phyloP scores from a whole-genome alignment of 2,113 vertebrate genomes.

The Pachypanchax playfairii region DNA sequence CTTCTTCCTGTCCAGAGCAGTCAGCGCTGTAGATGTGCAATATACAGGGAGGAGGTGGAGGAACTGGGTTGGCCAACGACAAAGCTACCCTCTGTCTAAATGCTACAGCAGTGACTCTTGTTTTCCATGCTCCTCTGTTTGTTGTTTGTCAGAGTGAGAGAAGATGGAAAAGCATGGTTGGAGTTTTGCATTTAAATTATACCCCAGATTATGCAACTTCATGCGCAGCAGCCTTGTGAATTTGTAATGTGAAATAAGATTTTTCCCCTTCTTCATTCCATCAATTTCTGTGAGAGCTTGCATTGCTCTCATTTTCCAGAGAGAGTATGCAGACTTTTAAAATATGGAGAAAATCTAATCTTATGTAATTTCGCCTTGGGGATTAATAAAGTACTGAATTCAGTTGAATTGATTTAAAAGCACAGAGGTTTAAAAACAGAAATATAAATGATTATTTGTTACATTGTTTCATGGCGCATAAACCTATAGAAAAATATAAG shows the following conservation, averaged over 20 bases:
- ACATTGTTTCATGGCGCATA: too few relatives aligned
- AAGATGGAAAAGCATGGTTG: conserved; percentile 24
- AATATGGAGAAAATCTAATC: neutral
- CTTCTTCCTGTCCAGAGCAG: conserved; percentile 38
- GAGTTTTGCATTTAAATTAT: conserved; percentile 69
- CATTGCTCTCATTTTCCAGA: conserved; percentile 20
- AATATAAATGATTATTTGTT: too few relatives aligned
- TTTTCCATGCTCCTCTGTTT: conserved; percentile 52
- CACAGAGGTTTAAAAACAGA: too few relatives aligned
- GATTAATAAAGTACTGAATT: too few relatives aligned
- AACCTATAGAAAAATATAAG: too few relatives aligned
- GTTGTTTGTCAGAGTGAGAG: conserved; percentile 27
- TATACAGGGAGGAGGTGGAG: conserved; percentile 60
- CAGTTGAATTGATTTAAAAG: too few relatives aligned
- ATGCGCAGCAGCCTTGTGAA: conserved; percentile 42
- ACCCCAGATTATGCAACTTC: conserved; percentile 56
- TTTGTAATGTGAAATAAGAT: conserved; percentile 52
- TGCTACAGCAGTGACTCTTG: conserved; percentile 59
- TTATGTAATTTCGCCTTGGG: too few relatives aligned
- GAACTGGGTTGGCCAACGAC: conserved; percentile 40
- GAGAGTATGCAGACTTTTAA: neutral
- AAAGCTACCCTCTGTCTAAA: conserved; percentile 67
- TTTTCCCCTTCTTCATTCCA: conserved; percentile 41
- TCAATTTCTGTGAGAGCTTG: conserved; percentile 37
- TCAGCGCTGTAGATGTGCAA: conserved; percentile 52